Evolutionary conservation across 2,113 vertebrate species (phyloP).

Genomic region (Zosterops japonicus): DNA sequence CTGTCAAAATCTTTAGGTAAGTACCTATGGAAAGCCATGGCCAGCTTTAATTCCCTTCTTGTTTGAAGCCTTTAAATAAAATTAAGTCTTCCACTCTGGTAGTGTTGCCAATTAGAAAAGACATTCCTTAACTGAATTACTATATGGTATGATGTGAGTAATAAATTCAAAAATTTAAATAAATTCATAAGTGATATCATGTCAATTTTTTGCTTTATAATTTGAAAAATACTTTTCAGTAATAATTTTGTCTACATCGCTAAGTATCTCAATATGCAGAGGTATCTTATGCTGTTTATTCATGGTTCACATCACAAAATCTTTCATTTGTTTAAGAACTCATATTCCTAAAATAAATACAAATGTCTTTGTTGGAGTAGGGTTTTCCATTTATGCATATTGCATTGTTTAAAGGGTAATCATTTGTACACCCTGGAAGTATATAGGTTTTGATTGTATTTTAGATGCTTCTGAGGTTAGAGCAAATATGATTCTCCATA

Average conservation of each 20-base stretch:
- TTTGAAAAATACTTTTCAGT: neutral
- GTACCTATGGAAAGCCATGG: neutral
- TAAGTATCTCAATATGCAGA: neutral
- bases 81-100: neutral
- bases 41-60: neutral
- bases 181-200: neutral
- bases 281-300: neutral
- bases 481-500: neutral
- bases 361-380: neutral
- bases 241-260: neutral
- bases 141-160: neutral
- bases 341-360: neutral
- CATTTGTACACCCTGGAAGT: neutral
- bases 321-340: neutral
- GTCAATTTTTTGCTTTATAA: neutral
- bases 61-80: neutral
- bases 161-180: neutral
- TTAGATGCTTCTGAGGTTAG: conserved; percentile 16
- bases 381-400: conserved; percentile 18
- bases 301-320: neutral
- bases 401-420: conserved; percentile 13
- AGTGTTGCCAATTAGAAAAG: neutral
- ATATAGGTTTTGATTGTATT: neutral
- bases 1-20: neutral
- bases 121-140: neutral